phyloP scores from a whole-genome alignment of 2,888 invertebrate genomes.

The Nebria salina region DNA sequence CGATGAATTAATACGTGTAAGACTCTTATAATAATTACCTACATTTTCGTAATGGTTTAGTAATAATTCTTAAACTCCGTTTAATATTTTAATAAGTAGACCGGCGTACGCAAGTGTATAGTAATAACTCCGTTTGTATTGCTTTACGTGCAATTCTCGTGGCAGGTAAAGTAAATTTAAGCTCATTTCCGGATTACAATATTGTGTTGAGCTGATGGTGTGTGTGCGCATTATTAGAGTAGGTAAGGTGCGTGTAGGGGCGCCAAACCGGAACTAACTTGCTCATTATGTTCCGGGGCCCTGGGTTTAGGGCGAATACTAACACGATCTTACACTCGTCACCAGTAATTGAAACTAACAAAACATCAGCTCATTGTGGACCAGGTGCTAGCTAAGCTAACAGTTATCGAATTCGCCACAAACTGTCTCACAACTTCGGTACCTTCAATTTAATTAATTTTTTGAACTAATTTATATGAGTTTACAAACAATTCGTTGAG shows the following conservation, averaged over 20 bases:
- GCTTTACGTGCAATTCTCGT: neutral
- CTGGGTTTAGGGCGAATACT: neutral
- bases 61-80: too few species aligned
- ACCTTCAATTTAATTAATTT: neutral
- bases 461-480: neutral
- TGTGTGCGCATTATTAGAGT: neutral
- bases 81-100: too few species aligned
- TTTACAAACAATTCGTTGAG: neutral
- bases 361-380: neutral
- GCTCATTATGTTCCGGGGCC: slow-evolving; percentile 14
- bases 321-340: slow-evolving; percentile 11
- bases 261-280: slow-evolving; percentile 17
- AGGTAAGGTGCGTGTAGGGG: neutral
- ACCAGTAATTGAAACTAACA: slow-evolving; percentile 20
- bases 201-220: neutral
- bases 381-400: neutral
- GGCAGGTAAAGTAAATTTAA: neutral
- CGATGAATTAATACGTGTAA: too few species aligned
- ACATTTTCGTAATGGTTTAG: too few species aligned
- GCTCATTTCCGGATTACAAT: neutral
- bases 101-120: too few species aligned
- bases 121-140: too few species aligned
- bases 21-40: too few species aligned
- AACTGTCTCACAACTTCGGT: neutral
- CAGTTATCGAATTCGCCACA: neutral